These are phyloP conservation scores for Helarctos malayanus DNA, from an alignment of 2,797 vertebrate genomes.

Conservation along the genomic window DNA sequence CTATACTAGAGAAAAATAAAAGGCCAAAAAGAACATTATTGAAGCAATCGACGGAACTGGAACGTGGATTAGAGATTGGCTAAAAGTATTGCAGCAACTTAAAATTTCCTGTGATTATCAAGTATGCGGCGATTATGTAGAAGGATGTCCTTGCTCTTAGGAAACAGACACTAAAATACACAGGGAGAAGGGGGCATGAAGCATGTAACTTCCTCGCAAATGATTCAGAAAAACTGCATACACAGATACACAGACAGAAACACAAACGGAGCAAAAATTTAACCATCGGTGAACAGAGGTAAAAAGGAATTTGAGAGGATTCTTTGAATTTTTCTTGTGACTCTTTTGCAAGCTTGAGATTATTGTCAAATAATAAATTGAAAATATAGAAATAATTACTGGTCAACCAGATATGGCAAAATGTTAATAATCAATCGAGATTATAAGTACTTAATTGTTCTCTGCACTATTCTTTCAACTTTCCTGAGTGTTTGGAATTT, in stretches of 20 bases:
- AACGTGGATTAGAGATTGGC: neutral
- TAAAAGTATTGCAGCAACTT: neutral
- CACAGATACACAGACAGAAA: neutral
- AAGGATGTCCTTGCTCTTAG: neutral
- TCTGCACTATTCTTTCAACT: neutral
- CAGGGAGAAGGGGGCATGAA: neutral
- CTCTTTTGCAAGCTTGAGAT: conserved; percentile 7
- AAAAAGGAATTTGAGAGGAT: neutral
- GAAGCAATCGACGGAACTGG: neutral
- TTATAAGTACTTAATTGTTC: neutral
- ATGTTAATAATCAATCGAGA: neutral
- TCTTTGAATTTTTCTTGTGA: neutral
- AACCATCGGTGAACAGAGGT: neutral
- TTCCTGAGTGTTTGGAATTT: neutral
- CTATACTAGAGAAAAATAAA: neutral
- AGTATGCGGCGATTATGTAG: neutral
- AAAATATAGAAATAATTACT: neutral
- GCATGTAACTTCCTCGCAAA: neutral
- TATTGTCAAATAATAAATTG: conserved; percentile 1
- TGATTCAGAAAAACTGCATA: neutral
- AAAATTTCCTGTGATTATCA: neutral
- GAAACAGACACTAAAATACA: neutral
- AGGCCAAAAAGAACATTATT: neutral
- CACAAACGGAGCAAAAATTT: neutral
- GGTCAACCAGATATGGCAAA: neutral